These are phyloP conservation scores for Hiodon tergisus DNA, from an alignment of 2,113 vertebrate genomes.

Conservation along the genomic window DNA sequence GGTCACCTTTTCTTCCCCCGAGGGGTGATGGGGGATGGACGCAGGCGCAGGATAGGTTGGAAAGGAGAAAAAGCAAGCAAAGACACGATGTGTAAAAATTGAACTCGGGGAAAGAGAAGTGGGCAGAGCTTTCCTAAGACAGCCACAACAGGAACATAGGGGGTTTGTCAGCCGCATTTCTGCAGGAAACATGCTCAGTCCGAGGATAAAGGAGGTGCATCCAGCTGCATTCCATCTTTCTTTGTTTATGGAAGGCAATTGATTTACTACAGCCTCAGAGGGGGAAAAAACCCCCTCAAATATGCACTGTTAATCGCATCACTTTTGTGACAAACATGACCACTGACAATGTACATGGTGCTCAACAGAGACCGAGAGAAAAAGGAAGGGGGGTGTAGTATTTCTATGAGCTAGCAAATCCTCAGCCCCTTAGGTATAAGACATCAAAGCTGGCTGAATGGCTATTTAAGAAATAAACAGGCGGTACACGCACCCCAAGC, in stretches of 20 bases:
- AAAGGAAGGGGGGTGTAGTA: neutral
- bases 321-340: no score
- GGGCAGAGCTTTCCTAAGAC: no score
- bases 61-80: conserved; percentile 1
- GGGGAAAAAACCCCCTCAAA: no score
- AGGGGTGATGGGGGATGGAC: neutral
- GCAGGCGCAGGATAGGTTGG: neutral
- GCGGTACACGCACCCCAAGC: neutral
- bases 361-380: neutral
- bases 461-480: neutral
- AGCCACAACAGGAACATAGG: no score
- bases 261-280: no score
- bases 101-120: neutral
- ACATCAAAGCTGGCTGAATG: neutral
- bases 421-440: neutral
- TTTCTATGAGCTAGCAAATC: neutral
- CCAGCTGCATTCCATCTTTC: no score
- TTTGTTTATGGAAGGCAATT: no score
- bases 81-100: neutral
- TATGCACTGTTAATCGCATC: no score
- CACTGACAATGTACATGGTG: no score
- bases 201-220: no score
- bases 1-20: conserved; percentile 9
- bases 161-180: no score
- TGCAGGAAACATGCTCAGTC: no score